phyloP scores from a whole-genome alignment of 2,888 invertebrate species.

The Gibbula magus region DNA sequence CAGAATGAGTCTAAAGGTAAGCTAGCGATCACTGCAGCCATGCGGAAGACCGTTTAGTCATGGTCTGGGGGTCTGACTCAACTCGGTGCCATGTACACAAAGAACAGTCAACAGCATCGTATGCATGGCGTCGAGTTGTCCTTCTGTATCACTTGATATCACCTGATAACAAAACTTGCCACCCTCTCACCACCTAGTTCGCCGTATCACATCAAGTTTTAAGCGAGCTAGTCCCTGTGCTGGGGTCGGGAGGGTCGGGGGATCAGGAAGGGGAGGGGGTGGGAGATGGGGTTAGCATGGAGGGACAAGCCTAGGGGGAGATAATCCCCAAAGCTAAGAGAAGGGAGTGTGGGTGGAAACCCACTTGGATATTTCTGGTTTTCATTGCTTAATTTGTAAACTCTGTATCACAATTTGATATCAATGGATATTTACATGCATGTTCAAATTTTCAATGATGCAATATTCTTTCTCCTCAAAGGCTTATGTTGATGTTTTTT shows the following conservation, averaged over 20 bases:
- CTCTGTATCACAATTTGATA: slow-evolving; percentile 6
- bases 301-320: background rate
- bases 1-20: background rate
- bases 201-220: no score
- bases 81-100: background rate
- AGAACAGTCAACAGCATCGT: background rate
- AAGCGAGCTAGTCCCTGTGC: no score
- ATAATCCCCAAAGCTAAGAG: background rate
- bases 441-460: background rate
- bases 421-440: slow-evolving; percentile 10
- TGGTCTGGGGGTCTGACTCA: background rate
- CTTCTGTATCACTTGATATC: background rate
- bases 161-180: background rate
- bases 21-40: background rate
- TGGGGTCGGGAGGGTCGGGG: background rate
- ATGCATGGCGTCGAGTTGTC: background rate
- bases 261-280: no score
- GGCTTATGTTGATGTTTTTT: slow-evolving; percentile 13
- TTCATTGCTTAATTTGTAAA: slow-evolving; percentile 1
- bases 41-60: background rate
- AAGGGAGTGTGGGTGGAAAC: background rate
- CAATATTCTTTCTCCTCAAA: slow-evolving; percentile 5
- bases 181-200: no score
- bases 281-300: background rate
- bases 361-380: background rate